Base-by-base conservation (phyloP, 2,113 vertebrate genomes). In the Lamprotornis superbus region DNA sequence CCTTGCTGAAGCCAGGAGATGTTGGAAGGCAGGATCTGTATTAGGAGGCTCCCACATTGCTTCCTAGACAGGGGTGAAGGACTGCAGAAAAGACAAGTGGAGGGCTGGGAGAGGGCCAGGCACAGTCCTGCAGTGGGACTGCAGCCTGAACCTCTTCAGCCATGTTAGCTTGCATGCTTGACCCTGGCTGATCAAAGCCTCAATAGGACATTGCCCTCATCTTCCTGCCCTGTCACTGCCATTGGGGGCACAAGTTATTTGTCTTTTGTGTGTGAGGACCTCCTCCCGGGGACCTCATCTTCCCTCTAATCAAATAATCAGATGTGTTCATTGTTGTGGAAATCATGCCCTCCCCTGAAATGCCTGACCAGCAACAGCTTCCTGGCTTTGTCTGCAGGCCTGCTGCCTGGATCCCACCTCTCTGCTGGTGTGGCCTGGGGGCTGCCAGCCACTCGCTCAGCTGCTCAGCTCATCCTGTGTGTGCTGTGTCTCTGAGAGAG, bases 161-260 rank as follows among this genome's bases (percentile, higher is more conserved):
- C 13, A 27, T 46, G 21, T 42, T 83, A 95, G 49, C 46, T 65
- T 1, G 47, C 24, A 5, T 53, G 92, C 94, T 93, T 96, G 83
- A 93, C 83, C 93, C 85, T 5, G 35, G 47, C 81, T 95, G 96
- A 96, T 96, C 90, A 95, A 93, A 95, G 97, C 53, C 83, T 93
- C 91, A 65, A 28, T 9, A 89, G 92, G 70, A 89, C 70, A 60
- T 39, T 44, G 59, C 81, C 60, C 55, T 77, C 88, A 53, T 83
- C 65, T 89, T 93, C 93, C 70, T 81, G 92, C 74, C 60, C 70
- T 79, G 81, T 86, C 79, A 74, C 47, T 69, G 83, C 56, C 84
- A 90, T 59, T 4, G 0, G 79, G 79, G 40, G n/a, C 87, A 73
- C 18, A 73, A 92, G 75, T 65, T 68, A 93, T 75, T 90, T 30